Conservation (phyloP, 2,888 invertebrate genomes). For the Neuroscelio doddi region DNA sequence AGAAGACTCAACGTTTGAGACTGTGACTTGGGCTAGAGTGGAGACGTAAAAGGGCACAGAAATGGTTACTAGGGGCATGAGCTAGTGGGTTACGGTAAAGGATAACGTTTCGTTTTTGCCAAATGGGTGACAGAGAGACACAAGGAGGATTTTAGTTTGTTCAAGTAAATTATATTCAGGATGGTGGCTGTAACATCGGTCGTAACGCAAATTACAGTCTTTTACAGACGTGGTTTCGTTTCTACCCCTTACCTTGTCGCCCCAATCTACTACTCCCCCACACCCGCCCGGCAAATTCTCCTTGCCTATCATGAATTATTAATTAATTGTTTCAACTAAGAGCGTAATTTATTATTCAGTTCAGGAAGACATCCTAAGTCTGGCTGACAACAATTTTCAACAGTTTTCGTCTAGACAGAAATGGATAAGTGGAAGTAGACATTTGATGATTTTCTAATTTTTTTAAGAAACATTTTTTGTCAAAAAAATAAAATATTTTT, state of each 20-base stretch:
- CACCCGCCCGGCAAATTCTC: slow-evolving; percentile 64
- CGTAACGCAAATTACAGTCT: slow-evolving; percentile 70
- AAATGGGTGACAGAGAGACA: slow-evolving; percentile 22
- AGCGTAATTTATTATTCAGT: slow-evolving; percentile 70
- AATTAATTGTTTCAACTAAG: slow-evolving; percentile 72
- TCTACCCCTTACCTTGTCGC: slow-evolving; percentile 36
- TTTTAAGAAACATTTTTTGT: too few relatives aligned
- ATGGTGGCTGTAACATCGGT: slow-evolving; percentile 66
- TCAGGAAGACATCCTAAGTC: slow-evolving; percentile 55
- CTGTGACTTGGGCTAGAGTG: slow-evolving; percentile 7
- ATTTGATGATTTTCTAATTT: too few relatives aligned
- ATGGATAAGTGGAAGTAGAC: too few relatives aligned
- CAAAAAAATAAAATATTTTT: too few relatives aligned
- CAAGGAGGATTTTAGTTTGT: slow-evolving; percentile 67
- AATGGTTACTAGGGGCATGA: slow-evolving; percentile 44
- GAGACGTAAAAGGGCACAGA: slow-evolving; percentile 29
- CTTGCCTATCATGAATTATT: slow-evolving; percentile 71
- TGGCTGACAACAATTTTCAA: slow-evolving; percentile 48
- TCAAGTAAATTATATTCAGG: slow-evolving; percentile 72
- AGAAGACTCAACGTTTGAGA: slow-evolving; percentile 37
- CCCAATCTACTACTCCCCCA: slow-evolving; percentile 42
- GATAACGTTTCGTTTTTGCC: slow-evolving; percentile 50
- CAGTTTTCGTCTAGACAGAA: slow-evolving; percentile 41
- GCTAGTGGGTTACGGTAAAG: slow-evolving; percentile 52
- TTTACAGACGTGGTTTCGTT: slow-evolving; percentile 52